Conservation (phyloP, 2,113 vertebrate genomes). For the Corythaeola cristata region DNA sequence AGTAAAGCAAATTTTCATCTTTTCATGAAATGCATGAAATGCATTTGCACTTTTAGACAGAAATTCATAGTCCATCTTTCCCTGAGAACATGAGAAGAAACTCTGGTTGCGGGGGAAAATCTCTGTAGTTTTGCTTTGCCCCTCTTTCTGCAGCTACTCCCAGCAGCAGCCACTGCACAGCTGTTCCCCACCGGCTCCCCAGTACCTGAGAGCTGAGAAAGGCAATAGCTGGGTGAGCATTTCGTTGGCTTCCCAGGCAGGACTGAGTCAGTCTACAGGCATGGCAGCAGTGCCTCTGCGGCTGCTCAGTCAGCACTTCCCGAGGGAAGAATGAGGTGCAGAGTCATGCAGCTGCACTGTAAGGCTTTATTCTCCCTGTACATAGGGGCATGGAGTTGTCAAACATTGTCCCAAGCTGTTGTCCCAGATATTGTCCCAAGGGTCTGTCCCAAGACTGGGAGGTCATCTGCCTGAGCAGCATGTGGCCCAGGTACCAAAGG, state of each 20-base stretch:
- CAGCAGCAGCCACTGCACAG: background rate
- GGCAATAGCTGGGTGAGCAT: background rate
- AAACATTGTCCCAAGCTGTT: background rate
- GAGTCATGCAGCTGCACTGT: fast-evolving
- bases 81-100: background rate
- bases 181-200: background rate
- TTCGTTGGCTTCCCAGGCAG: background rate
- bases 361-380: background rate
- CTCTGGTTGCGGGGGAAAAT: background rate
- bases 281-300: background rate
- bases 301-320: background rate
- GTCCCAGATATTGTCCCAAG: background rate
- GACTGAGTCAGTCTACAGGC: background rate
- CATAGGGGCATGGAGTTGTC: background rate
- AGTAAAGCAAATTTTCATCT: background rate
- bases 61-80: background rate
- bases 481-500: background rate
- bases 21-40: background rate
- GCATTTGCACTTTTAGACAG: background rate
- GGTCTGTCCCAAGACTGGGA: background rate
- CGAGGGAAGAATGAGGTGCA: background rate
- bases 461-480: fast-evolving
- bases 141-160: background rate
- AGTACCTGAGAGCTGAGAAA: background rate
- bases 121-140: background rate